These are phyloP conservation scores for Melierax canorus DNA, from an alignment of 2,113 vertebrate species.

Conservation along the genomic window DNA sequence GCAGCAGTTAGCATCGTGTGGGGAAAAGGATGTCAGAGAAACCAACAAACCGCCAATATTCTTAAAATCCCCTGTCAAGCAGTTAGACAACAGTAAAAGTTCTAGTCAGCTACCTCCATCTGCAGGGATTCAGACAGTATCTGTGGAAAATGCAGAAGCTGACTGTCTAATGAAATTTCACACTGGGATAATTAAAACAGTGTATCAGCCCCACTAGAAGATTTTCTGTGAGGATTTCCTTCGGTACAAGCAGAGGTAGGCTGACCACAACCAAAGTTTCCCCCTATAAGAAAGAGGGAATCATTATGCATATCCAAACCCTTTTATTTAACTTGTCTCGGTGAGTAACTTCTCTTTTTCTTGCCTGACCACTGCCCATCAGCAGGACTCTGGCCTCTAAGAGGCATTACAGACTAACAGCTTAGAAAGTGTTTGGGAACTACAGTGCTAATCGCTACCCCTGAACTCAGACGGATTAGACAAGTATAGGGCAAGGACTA, in stretches of 20 bases:
- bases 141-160: background rate
- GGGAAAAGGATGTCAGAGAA: background rate
- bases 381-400: background rate
- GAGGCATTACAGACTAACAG: background rate
- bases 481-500: background rate
- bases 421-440: background rate
- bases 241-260: background rate
- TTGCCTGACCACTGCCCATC: background rate
- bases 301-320: background rate
- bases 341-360: background rate
- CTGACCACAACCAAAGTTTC: background rate
- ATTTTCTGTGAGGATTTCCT: background rate
- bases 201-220: background rate
- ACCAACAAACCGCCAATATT: background rate
- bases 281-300: background rate
- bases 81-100: background rate
- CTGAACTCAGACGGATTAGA: too few relatives aligned
- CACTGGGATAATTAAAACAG: background rate
- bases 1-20: rapidly evolving
- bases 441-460: too few relatives aligned
- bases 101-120: background rate
- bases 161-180: background rate
- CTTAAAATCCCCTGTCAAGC: background rate
- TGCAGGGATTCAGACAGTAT: background rate
- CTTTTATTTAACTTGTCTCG: background rate